These are phyloP conservation scores for Dinomys branickii DNA, from an alignment of 2,113 vertebrate species.

Conservation along the genomic window DNA sequence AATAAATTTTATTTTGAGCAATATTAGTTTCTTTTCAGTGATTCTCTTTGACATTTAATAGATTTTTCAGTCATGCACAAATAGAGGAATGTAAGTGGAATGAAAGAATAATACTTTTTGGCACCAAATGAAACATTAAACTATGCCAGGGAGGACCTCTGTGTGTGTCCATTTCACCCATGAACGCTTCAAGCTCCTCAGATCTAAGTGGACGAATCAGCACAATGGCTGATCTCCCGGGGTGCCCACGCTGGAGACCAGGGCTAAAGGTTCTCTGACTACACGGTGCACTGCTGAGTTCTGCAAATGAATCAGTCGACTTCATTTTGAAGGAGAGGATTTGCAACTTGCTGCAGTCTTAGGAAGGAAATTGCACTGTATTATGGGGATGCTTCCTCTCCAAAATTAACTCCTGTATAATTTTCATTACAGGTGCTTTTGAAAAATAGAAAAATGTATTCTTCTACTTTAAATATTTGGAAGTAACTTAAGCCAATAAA, in stretches of 20 bases:
- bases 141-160: conserved; percentile 47
- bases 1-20: conserved; percentile 75
- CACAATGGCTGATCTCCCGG: conserved; percentile 9
- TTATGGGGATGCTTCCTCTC: neutral
- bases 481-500: neutral
- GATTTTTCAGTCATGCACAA: conserved; percentile 78
- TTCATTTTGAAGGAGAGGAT: conserved; percentile 13
- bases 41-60: conserved; percentile 77
- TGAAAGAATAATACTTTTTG: conserved; percentile 77
- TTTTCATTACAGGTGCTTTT: neutral
- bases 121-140: conserved; percentile 75
- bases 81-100: conserved; percentile 67
- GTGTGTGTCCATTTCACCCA: conserved; percentile 73
- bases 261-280: neutral
- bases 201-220: neutral
- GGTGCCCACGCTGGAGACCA: accelerated
- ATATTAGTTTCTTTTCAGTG: conserved; percentile 77
- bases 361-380: neutral
- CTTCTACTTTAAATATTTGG: neutral
- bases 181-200: conserved; percentile 59
- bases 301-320: conserved; percentile 56
- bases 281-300: neutral
- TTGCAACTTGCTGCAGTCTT: conserved; percentile 5
- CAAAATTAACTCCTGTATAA: neutral
- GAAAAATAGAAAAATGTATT: neutral